phyloP scores from a whole-genome alignment of 2,888 invertebrate genomes.

The Coelopa pilipes region DNA sequence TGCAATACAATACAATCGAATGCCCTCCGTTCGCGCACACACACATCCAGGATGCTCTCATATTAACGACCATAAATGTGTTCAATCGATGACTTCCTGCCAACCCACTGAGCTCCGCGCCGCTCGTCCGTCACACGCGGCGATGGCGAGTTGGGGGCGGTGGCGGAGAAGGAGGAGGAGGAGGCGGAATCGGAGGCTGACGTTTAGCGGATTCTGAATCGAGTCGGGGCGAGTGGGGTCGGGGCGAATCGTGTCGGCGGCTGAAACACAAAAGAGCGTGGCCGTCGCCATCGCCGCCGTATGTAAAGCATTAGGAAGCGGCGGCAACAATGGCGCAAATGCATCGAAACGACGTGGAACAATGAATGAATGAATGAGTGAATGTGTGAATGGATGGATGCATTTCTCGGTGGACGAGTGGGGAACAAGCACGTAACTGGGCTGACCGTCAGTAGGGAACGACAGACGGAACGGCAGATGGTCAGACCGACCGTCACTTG shows the following conservation, averaged over 20 bases:
- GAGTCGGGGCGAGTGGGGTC: too few species aligned
- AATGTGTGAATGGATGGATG: neutral
- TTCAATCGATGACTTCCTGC: conserved; percentile 61
- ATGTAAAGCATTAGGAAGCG: conserved; percentile 27
- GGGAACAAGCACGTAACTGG: conserved; percentile 6
- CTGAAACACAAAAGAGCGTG: conserved; percentile 25
- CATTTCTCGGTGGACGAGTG: neutral
- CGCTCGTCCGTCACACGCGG: neutral
- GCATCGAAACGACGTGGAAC: conserved; percentile 2
- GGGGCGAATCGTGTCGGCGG: neutral
- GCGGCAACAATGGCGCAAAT: conserved; percentile 24
- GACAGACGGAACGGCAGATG: neutral
- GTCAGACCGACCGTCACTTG: neutral
- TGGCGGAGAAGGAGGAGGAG: too few species aligned
- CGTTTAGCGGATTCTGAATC: conserved; percentile 29
- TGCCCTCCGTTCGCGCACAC: neutral
- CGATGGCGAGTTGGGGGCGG: too few species aligned
- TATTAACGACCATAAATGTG: conserved; percentile 63
- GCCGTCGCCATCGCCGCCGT: too few species aligned
- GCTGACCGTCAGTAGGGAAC: neutral
- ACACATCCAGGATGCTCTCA: conserved; percentile 67
- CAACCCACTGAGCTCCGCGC: conserved; percentile 48
- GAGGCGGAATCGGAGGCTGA: too few species aligned
- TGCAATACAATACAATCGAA: too few species aligned
- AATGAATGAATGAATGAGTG: conserved; percentile 22